Evolutionary conservation across 2,797 vertebrate species (phyloP), one percentile per base, ranked within the genome.

Genomic region (Myoxocephalus aenaeus): DNA sequence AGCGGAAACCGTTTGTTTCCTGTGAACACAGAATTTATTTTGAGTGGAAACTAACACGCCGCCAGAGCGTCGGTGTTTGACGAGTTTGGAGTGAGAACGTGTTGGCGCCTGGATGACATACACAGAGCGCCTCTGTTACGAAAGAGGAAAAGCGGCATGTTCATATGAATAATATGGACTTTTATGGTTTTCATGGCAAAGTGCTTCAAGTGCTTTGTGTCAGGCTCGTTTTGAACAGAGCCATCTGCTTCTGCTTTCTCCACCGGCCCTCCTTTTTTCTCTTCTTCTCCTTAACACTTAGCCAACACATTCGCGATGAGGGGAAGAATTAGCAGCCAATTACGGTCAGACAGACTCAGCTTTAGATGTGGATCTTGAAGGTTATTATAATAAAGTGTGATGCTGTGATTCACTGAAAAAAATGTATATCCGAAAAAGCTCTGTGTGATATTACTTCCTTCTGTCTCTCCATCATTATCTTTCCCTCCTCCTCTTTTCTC

Each of bases 261-360:
- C 70, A 42, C 38, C 32, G 53, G 46, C 44, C 58, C 74, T 50
- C 56, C 11, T 7, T 53, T 3, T 50, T 74, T 53, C 17, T 58
- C 29, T 48, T 73, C 69, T n/a, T 69, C 62, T 83, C n/a, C 70
- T 89, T 88, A 86, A 79, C 80, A 54, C 81, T 87, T 90, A 84
- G 80, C 77, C 81, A 79, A 75, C 84, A 61, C 71, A 46, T 82
- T 81, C 38, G 46, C 36, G 53, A 84, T 84, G 77, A 81, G 69
- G 79, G 75, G 59, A 65, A 77, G 76, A 86, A 87, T 89, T 87
- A 86, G 71, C 83, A 79, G 77, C 75, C 86, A 85, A 68, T 86
- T 87, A 87, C 63, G 75, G 63, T 69, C 73, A 75, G 67, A 87
- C 48, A 74, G 65, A 71, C 70, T 79, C 51, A 4, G 76, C 79